Conservation (phyloP, 2,888 invertebrate genomes). For the Tipula vernalis region DNA sequence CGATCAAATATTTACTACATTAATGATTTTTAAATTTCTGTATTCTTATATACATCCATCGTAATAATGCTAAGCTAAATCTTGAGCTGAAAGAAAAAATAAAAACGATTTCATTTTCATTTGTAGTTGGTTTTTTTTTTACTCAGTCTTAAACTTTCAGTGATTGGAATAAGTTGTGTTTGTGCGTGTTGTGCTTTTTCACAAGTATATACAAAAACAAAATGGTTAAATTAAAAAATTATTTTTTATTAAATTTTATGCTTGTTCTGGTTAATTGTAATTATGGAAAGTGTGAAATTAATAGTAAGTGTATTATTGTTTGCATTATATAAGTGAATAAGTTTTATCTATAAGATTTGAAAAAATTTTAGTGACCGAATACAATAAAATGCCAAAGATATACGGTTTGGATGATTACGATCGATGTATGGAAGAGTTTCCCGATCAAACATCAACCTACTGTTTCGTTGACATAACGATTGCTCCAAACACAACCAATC, state of each 20-base stretch:
- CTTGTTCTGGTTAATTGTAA: neutral
- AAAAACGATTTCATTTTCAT: neutral
- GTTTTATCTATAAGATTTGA: no score
- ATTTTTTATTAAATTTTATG: neutral
- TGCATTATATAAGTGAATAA: neutral
- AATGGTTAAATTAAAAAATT: neutral
- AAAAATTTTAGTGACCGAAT: conserved; percentile 20
- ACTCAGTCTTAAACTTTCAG: neutral
- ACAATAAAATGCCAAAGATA: conserved; percentile 31
- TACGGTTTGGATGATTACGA: conserved; percentile 31
- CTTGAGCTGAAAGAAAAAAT: neutral
- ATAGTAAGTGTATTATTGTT: neutral
- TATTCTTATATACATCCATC: neutral
- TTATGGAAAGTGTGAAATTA: neutral
- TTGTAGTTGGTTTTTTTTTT: neutral
- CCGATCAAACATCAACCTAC: conserved; percentile 24
- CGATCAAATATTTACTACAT: neutral
- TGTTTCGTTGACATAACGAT: conserved; percentile 10
- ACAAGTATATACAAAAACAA: neutral
- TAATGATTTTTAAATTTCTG: neutral
- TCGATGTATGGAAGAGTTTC: conserved; percentile 26
- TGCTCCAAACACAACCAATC: neutral
- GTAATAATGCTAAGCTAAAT: neutral
- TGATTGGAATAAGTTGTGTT: neutral
- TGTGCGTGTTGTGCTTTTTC: neutral